Evolutionary conservation across 2,797 vertebrate species (phyloP).

Genomic region (Cuniculus paca): DNA sequence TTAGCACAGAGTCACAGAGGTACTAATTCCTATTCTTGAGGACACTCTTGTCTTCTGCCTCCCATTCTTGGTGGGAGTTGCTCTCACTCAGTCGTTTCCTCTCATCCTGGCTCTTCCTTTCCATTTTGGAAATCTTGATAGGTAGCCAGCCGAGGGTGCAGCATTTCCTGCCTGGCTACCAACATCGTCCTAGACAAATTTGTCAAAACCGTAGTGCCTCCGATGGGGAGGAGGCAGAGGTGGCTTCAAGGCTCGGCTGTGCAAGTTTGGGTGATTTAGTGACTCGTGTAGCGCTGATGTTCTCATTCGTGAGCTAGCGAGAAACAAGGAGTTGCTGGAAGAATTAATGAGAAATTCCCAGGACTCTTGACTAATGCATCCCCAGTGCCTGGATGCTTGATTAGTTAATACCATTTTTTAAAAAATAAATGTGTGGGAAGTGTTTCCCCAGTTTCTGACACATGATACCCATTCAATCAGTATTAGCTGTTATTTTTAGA

Average conservation of each 20-base stretch:
- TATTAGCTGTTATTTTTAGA: neutral
- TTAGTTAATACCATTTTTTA: too few species aligned
- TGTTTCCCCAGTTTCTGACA: neutral
- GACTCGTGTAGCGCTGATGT: too few species aligned
- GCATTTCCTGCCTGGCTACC: accelerated
- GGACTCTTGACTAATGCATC: neutral
- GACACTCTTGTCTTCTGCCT: neutral
- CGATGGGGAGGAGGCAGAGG: accelerated
- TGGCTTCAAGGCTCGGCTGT: accelerated
- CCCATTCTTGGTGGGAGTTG: neutral
- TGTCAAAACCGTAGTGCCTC: accelerated
- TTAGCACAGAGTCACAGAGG: too few species aligned
- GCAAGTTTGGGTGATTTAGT: neutral
- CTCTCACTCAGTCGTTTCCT: neutral
- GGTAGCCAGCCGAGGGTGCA: neutral
- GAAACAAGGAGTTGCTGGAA: neutral
- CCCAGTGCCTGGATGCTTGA: neutral
- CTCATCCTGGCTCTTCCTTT: neutral
- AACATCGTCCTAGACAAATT: neutral
- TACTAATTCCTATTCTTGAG: accelerated
- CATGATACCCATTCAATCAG: neutral
- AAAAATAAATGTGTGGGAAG: neutral
- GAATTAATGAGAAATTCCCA: neutral
- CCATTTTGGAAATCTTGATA: neutral
- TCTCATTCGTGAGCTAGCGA: neutral